phyloP scores from a whole-genome alignment of 2,113 vertebrate species.

The Chloropsis hardwickii region DNA sequence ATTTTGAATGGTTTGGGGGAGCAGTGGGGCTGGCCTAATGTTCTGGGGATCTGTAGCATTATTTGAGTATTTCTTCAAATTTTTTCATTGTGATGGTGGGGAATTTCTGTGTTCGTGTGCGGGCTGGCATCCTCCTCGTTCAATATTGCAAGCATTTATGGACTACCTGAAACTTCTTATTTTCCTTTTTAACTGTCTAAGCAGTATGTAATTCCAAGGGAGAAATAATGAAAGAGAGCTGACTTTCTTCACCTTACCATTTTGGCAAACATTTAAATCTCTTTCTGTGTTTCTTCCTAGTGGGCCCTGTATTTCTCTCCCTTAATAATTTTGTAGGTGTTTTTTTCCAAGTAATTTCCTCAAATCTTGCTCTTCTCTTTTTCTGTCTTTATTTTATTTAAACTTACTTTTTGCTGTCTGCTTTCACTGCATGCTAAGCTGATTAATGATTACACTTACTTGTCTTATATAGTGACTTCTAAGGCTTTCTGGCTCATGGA shows the following conservation, averaged over 20 bases:
- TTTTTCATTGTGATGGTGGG: background rate
- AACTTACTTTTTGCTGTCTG: background rate
- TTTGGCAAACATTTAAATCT: background rate
- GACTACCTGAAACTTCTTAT: background rate
- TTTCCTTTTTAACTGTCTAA: background rate
- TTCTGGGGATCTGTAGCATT: background rate
- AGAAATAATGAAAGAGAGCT: background rate
- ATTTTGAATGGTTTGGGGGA: conserved; percentile 11
- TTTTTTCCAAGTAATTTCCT: background rate
- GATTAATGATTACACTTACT: background rate
- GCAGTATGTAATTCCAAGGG: background rate
- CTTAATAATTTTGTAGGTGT: background rate
- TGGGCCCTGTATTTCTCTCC: background rate
- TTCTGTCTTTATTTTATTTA: background rate
- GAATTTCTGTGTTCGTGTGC: conserved; percentile 14
- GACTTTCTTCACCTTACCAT: background rate
- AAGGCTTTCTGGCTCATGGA: background rate
- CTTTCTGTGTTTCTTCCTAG: background rate
- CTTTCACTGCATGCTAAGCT: background rate
- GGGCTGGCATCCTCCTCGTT: background rate
- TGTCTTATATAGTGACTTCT: background rate
- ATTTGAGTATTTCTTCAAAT: background rate
- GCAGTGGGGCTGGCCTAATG: background rate
- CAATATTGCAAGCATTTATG: background rate
- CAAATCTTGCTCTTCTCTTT: background rate